Evolutionary conservation across 2,888 invertebrate species (phyloP).

Genomic region (Chirona hameri): DNA sequence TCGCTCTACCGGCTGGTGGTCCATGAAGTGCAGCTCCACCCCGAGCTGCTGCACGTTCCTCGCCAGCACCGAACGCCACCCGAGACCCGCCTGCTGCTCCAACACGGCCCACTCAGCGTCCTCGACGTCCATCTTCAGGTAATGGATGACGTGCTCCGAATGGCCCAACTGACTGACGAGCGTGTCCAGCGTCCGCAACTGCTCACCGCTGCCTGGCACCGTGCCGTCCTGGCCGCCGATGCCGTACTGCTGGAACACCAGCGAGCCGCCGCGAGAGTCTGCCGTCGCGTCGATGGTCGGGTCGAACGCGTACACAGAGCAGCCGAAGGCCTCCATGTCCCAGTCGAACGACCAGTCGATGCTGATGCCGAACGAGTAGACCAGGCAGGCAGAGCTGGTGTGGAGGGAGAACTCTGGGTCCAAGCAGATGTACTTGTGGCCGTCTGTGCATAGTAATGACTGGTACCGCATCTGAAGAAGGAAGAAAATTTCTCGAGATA

Average conservation of each 20-base stretch:
- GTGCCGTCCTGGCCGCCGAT: neutral
- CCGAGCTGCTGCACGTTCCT: slow-evolving; percentile 5
- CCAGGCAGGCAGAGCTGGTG: slow-evolving; percentile 29
- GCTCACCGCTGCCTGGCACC: slow-evolving; percentile 34
- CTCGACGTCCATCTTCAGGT: slow-evolving; percentile 22
- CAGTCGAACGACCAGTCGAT: slow-evolving; percentile 35
- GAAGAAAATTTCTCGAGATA: too few relatives aligned
- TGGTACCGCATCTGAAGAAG: neutral
- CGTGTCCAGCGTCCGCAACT: slow-evolving; percentile 44
- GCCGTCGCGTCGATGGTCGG: neutral
- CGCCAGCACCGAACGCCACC: neutral
- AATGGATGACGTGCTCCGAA: neutral
- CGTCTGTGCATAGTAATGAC: neutral
- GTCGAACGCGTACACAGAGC: slow-evolving; percentile 24
- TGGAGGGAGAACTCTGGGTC: neutral
- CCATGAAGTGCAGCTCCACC: slow-evolving; percentile 3
- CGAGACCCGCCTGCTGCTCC: neutral
- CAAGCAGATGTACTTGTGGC: slow-evolving; percentile 13
- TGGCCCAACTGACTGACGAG: slow-evolving; percentile 41
- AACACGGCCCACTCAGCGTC: neutral
- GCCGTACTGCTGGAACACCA: slow-evolving; percentile 40
- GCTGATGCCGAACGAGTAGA: slow-evolving; percentile 34
- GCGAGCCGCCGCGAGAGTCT: slow-evolving; percentile 35
- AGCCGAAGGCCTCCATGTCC: slow-evolving; percentile 33
- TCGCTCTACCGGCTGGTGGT: neutral